A percentile compares a stretch with the other conserved stretches of the same genome.
phyloP scores from a whole-genome alignment of 2,888 invertebrate species.

The Chloroclysta siterata region DNA sequence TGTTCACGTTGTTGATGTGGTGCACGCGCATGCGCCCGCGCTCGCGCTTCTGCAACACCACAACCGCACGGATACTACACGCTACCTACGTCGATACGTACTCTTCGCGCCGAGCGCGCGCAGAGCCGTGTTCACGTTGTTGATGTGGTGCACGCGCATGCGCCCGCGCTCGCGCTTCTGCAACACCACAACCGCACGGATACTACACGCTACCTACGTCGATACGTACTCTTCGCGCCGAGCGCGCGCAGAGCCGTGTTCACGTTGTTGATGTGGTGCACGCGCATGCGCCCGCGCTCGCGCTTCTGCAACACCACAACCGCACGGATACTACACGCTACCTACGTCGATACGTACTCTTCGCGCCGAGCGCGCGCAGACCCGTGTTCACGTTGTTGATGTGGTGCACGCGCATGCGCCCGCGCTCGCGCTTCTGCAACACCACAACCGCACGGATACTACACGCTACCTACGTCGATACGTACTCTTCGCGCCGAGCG shows the following conservation, averaged over 20 bases:
- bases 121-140: constrained; percentile 50
- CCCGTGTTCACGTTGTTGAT: constrained; percentile 78
- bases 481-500: constrained; percentile 89
- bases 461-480: too few species aligned
- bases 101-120: constrained; percentile 87
- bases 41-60: constrained; percentile 89
- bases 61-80: neutral
- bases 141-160: constrained; percentile 95
- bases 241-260: constrained; percentile 60
- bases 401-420: constrained; percentile 95
- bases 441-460: constrained; percentile 2
- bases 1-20: constrained; percentile 86
- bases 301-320: constrained; percentile 86
- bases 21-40: constrained; percentile 95
- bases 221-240: too few species aligned
- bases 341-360: too few species aligned
- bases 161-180: constrained; percentile 95
- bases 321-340: too few species aligned
- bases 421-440: constrained; percentile 92
- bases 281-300: constrained; percentile 95
- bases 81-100: too few species aligned
- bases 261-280: constrained; percentile 90
- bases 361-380: constrained; percentile 85
- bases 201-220: too few species aligned
- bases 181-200: constrained; percentile 22